Conservation (phyloP, 2,797 vertebrate genomes). For the Pipistrellus pygmaeus region DNA sequence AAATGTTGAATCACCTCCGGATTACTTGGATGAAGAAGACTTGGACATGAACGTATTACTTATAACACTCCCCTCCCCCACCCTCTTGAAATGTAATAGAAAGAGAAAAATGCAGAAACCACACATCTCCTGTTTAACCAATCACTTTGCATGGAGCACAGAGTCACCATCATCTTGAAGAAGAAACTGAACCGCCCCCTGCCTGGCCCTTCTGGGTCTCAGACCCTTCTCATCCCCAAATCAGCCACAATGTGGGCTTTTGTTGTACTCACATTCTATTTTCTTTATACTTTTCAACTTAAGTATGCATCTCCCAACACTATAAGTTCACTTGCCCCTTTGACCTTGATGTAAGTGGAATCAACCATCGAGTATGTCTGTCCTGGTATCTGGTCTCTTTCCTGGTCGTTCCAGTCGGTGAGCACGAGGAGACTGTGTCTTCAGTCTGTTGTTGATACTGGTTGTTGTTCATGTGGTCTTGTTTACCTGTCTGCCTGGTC, state of each 20-base stretch:
- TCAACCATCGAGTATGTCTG: accelerated
- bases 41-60: not conserved
- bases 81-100: not conserved
- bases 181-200: not conserved
- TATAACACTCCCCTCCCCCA: not conserved
- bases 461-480: not conserved
- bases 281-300: not conserved
- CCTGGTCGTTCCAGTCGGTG: too few relatives aligned
- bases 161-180: not conserved
- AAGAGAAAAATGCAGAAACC: not conserved
- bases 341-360: accelerated
- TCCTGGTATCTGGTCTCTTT: not conserved
- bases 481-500: not conserved
- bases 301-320: not conserved
- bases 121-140: too few relatives aligned
- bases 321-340: not conserved
- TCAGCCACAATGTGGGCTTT: not conserved
- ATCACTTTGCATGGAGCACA: accelerated
- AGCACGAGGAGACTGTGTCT: accelerated
- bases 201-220: accelerated
- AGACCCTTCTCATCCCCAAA: too few relatives aligned
- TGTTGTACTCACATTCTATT: not conserved
- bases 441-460: too few relatives aligned
- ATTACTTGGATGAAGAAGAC: not conserved
- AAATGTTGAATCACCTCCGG: not conserved